Percentiles rank a stretch among this genome's conserved stretches.
These are phyloP conservation scores for Acanthopagrus latus DNA, from an alignment of 2,797 vertebrate genomes.

Conservation along the genomic window DNA sequence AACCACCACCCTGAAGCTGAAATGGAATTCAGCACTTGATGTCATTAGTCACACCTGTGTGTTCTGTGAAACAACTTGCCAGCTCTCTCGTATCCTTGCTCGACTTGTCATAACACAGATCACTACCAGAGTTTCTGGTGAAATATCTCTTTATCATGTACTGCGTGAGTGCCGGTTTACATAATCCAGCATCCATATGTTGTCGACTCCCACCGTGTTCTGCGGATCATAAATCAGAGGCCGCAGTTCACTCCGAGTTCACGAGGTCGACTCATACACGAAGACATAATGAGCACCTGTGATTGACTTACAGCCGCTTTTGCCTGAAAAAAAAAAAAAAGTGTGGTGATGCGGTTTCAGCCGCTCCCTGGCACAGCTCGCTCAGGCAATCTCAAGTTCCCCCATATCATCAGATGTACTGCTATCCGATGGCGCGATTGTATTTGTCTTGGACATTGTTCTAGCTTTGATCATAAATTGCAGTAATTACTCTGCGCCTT, in stretches of 20 bases:
- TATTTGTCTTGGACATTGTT: conserved; percentile 87
- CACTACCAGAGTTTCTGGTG: conserved; percentile 4
- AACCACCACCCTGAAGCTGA: background rate
- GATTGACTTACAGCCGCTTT: conserved; percentile 70
- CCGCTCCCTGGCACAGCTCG: conserved; percentile 73
- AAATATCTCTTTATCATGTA: background rate
- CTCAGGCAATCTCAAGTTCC: conserved; percentile 78
- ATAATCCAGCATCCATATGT: conserved; percentile 26
- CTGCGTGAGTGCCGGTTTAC: conserved; percentile 26
- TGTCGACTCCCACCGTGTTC: conserved; percentile 51
- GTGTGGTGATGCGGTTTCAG: conserved; percentile 72
- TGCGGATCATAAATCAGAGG: conserved; percentile 44
- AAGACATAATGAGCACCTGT: conserved; percentile 67
- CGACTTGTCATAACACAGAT: background rate
- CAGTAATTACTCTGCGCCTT: conserved; percentile 83
- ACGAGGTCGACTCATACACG: conserved; percentile 43
- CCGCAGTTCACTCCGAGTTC: conserved; percentile 72
- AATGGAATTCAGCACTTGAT: background rate
- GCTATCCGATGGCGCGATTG: conserved; percentile 80
- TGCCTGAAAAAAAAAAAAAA: conserved; percentile 66
- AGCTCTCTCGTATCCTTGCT: background rate
- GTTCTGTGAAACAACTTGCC: background rate
- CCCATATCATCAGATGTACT: conserved; percentile 76
- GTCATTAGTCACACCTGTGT: background rate
- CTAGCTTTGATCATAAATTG: conserved; percentile 86